Evolutionary conservation across 1,140 invertebrate species (phyloP).

Genomic region (Leptonema lineaticorne): DNA sequence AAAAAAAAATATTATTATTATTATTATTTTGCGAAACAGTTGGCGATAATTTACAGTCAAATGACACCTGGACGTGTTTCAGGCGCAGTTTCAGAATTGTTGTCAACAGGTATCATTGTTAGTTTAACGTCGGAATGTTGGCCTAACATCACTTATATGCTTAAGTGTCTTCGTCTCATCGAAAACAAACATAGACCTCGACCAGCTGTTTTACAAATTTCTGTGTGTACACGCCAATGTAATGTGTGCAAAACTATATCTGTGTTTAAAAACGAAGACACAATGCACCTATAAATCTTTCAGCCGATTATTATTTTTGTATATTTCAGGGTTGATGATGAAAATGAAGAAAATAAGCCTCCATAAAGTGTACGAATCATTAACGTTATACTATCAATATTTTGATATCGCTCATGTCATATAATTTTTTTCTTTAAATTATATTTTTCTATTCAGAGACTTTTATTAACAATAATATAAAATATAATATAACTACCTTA

Average conservation of each 20-base stretch:
- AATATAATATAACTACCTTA: too few species aligned
- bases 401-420: too few species aligned
- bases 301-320: conserved; percentile 10
- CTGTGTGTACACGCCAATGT: conserved; percentile 9
- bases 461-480: too few species aligned
- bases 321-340: background rate
- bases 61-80: conserved; percentile 20
- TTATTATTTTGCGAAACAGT: too few species aligned
- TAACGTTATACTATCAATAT: too few species aligned
- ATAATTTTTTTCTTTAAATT: too few species aligned
- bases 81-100: conserved; percentile 24
- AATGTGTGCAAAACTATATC: conserved; percentile 21
- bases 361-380: too few species aligned
- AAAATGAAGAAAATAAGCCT: too few species aligned
- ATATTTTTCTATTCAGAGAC: too few species aligned
- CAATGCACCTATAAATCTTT: conserved; percentile 27
- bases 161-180: conserved; percentile 22
- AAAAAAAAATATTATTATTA: too few species aligned
- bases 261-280: conserved; percentile 9
- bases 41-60: conserved; percentile 12
- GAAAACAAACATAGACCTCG: conserved; percentile 19
- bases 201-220: conserved; percentile 9
- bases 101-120: conserved; percentile 25
- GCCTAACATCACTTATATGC: conserved; percentile 28
- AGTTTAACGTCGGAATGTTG: conserved; percentile 28